Conservation (phyloP, 2,888 invertebrate genomes). For the Trissonchulus sp. region DNA sequence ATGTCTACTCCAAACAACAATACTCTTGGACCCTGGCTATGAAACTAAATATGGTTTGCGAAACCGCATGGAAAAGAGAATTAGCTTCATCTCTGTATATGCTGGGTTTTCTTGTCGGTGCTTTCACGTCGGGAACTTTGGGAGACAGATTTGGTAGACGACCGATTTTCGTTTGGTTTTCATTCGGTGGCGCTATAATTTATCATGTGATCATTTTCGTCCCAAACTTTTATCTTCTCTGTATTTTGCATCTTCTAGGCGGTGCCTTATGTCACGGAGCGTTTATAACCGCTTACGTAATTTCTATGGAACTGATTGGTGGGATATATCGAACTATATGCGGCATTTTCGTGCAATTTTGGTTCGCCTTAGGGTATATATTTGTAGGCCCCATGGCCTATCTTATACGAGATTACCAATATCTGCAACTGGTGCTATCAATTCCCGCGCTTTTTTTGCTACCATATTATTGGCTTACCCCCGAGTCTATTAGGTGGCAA, state of each 20-base stretch:
- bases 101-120: conserved; percentile 27
- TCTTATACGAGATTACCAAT: conserved; percentile 26
- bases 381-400: conserved; percentile 30
- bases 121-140: conserved; percentile 1
- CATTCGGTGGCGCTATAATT: not conserved
- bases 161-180: not conserved
- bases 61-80: conserved; percentile 23
- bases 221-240: not conserved
- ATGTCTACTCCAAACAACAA: not conserved
- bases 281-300: not conserved
- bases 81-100: conserved; percentile 16
- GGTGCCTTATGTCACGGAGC: conserved; percentile 16
- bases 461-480: conserved; percentile 27
- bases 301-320: conserved; percentile 31
- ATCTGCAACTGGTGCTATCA: conserved; percentile 4
- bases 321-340: conserved; percentile 25
- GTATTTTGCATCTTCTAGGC: not conserved
- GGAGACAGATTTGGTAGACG: conserved; percentile 24
- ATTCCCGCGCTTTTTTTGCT: conserved; percentile 23
- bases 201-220: conserved; percentile 6
- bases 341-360: conserved; percentile 28
- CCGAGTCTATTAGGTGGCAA: conserved; percentile 33
- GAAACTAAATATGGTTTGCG: conserved; percentile 25
- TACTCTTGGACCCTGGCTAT: conserved; percentile 8
- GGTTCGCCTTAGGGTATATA: conserved; percentile 27